phyloP scores from a whole-genome alignment of 2,797 vertebrate species.

The Fundulus diaphanus region DNA sequence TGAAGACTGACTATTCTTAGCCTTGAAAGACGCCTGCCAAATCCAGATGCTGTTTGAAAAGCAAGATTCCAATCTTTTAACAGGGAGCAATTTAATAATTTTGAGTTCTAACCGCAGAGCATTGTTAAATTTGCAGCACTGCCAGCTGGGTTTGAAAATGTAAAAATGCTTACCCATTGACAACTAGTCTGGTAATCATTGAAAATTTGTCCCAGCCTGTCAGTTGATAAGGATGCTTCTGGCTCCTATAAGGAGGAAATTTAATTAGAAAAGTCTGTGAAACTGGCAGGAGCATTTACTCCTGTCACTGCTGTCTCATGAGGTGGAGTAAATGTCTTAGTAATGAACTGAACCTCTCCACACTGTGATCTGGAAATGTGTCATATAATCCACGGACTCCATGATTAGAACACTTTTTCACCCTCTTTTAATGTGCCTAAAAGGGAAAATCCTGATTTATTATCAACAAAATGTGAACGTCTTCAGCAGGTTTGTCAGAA shows the following conservation, averaged over 20 bases:
- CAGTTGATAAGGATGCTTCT: conserved; percentile 28
- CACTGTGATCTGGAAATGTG: conserved; percentile 21
- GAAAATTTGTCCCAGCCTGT: conserved; percentile 27
- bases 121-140: neutral
- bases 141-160: neutral
- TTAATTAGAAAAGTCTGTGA: conserved; percentile 46
- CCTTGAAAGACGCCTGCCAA: neutral
- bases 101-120: neutral
- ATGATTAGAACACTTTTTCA: conserved; percentile 4
- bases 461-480: conserved; percentile 43
- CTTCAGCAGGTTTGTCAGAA: conserved; percentile 21
- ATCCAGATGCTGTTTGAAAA: neutral
- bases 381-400: conserved; percentile 21
- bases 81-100: neutral
- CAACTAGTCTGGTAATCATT: neutral
- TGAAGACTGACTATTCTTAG: neutral
- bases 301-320: conserved; percentile 33
- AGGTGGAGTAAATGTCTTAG: conserved; percentile 33
- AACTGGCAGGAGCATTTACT: conserved; percentile 18
- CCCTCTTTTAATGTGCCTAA: conserved; percentile 17
- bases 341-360: conserved; percentile 47
- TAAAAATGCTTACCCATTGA: neutral
- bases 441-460: conserved; percentile 33
- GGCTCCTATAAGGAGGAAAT: conserved; percentile 30
- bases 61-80: neutral